These are phyloP conservation scores for Peromyscus eremicus DNA, from an alignment of 2,797 vertebrate species.

Conservation along the genomic window DNA sequence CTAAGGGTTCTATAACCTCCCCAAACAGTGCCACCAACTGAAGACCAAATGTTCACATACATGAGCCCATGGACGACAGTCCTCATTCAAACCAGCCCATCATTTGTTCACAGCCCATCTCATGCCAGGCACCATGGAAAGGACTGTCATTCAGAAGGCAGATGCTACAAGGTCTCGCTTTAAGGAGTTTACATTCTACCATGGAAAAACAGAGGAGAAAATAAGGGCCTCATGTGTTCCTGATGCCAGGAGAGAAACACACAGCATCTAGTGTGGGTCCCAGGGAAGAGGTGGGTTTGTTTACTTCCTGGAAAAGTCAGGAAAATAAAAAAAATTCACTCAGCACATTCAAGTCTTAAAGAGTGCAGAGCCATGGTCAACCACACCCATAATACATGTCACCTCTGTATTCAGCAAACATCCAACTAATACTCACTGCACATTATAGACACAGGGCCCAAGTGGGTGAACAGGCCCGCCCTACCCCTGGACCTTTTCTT, in stretches of 20 bases:
- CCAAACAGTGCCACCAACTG: background rate
- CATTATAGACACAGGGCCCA: background rate
- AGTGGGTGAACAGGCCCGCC: accelerated
- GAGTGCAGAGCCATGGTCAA: background rate
- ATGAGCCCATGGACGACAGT: no score
- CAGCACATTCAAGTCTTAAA: background rate
- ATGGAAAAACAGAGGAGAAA: background rate
- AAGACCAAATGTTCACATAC: background rate
- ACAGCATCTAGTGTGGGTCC: background rate
- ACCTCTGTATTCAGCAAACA: background rate
- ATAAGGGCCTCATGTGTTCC: background rate
- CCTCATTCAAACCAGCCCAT: background rate
- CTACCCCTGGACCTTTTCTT: background rate
- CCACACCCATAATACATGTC: no score
- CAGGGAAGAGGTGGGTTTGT: background rate
- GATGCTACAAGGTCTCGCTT: no score
- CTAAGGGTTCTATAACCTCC: background rate
- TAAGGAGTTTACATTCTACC: background rate
- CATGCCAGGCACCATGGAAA: background rate
- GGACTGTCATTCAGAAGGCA: background rate
- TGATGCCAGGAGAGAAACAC: background rate
- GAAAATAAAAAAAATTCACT: background rate
- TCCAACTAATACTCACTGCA: background rate
- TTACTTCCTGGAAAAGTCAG: background rate
- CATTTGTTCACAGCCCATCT: background rate